Conservation (phyloP, 2,113 vertebrate species). For the Centropus unirufus region DNA sequence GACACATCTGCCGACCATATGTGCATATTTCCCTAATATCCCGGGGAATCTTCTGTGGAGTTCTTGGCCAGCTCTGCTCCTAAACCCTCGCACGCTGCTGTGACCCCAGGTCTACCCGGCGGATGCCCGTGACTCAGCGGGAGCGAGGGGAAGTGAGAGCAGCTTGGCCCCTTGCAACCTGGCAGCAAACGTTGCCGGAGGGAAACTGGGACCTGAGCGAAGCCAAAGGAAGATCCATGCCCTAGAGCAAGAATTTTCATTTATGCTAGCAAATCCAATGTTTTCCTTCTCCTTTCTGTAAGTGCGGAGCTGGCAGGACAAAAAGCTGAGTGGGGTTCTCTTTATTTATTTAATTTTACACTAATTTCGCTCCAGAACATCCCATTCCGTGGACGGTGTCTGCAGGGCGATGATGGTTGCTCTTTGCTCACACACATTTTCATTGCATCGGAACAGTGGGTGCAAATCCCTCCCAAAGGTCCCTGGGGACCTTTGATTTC, state of each 20-base stretch:
- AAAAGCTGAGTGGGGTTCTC: not conserved
- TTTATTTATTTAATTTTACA: not conserved
- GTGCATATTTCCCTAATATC: not conserved
- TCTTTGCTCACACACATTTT: not conserved
- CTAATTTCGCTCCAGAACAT: not conserved
- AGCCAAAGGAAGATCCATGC: not conserved
- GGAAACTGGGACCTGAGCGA: rapidly evolving
- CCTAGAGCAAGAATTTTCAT: not conserved
- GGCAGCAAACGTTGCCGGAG: rapidly evolving
- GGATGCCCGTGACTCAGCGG: not conserved
- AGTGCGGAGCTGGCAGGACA: not conserved
- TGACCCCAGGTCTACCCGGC: not conserved
- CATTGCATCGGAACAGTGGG: not conserved
- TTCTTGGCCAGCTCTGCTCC: not conserved
- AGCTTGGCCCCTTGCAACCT: not conserved
- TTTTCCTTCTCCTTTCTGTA: not conserved
- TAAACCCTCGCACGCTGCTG: not conserved
- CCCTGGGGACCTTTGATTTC: not conserved
- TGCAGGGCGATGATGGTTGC: not conserved
- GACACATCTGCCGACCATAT: conserved; percentile 17
- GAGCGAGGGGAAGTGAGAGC: rapidly evolving
- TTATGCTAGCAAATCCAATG: rapidly evolving
- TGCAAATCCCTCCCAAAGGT: not conserved
- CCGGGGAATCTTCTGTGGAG: not conserved
- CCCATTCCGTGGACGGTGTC: rapidly evolving